These are phyloP conservation scores for Diaphora mendica DNA, from an alignment of 2,888 invertebrate species.

Conservation along the genomic window DNA sequence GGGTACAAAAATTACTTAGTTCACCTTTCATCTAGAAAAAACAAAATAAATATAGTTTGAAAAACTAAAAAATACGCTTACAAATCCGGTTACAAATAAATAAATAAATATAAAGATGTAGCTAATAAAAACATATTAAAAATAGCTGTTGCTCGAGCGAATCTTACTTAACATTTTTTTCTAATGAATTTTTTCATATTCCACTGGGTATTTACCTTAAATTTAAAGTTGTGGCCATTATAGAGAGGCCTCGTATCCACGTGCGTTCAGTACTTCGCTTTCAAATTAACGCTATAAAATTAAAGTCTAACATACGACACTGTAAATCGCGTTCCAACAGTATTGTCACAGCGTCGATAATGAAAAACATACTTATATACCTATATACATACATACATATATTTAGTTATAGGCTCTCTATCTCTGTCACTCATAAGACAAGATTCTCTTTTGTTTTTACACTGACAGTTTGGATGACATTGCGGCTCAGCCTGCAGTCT, in stretches of 20 bases:
- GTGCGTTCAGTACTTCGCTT: slow-evolving; percentile 53
- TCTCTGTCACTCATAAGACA: not conserved
- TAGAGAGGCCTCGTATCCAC: slow-evolving; percentile 44
- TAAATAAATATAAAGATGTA: too few relatives aligned
- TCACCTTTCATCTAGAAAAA: too few relatives aligned
- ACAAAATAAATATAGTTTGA: too few relatives aligned
- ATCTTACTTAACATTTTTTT: too few relatives aligned
- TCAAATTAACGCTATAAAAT: slow-evolving; percentile 71
- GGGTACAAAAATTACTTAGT: too few relatives aligned
- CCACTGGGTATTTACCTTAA: not conserved
- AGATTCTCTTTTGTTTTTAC: not conserved
- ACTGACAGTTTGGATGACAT: too few relatives aligned
- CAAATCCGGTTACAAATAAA: too few relatives aligned
- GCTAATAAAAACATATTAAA: not conserved
- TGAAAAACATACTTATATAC: slow-evolving; percentile 25
- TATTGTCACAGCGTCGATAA: slow-evolving; percentile 23
- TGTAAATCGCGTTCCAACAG: slow-evolving; percentile 58
- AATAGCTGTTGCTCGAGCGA: not conserved
- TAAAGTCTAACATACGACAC: slow-evolving; percentile 62
- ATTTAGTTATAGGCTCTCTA: not conserved
- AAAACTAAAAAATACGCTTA: too few relatives aligned
- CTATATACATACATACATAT: too few relatives aligned
- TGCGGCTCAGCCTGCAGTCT: too few relatives aligned
- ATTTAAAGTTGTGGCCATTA: slow-evolving; percentile 28
- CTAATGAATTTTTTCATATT: not conserved